Conservation (phyloP, 2,797 vertebrate species). For the Botia almorhae region DNA sequence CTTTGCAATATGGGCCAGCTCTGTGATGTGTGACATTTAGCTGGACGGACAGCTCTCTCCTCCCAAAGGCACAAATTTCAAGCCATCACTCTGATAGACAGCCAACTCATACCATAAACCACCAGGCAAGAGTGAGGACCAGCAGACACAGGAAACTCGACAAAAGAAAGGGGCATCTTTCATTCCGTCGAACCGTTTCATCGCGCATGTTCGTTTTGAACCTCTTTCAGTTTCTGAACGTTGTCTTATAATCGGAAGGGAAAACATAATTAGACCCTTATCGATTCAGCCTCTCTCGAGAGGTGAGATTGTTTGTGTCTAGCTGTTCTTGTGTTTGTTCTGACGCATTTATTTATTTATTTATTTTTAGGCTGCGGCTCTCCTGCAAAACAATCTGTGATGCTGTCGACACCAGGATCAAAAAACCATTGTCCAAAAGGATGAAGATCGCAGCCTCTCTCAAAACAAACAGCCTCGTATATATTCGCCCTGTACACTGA, state of each 20-base stretch:
- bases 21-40: constrained; percentile 31
- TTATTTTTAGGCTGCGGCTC: constrained; percentile 15
- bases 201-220: neutral
- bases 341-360: neutral
- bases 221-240: neutral
- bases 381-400: neutral
- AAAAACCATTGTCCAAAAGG: neutral
- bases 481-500: constrained; percentile 37
- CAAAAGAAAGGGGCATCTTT: neutral
- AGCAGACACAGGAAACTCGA: neutral
- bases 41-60: constrained; percentile 20
- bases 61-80: constrained; percentile 29
- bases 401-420: neutral
- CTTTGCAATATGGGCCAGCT: constrained; percentile 16
- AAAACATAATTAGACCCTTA: constrained; percentile 1
- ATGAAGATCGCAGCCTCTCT: constrained; percentile 13
- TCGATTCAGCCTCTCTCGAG: neutral
- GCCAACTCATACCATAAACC: constrained; percentile 15
- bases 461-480: neutral
- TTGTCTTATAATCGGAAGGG: neutral
- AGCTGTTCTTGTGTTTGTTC: neutral
- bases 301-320: neutral
- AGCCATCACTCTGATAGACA: constrained; percentile 27
- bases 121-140: constrained; percentile 11
- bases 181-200: neutral